Evolutionary conservation across 92 coral and sea anemone species (phyloP), one percentile per base, ranked within the genome.

Genomic region (Porites lobata): DNA sequence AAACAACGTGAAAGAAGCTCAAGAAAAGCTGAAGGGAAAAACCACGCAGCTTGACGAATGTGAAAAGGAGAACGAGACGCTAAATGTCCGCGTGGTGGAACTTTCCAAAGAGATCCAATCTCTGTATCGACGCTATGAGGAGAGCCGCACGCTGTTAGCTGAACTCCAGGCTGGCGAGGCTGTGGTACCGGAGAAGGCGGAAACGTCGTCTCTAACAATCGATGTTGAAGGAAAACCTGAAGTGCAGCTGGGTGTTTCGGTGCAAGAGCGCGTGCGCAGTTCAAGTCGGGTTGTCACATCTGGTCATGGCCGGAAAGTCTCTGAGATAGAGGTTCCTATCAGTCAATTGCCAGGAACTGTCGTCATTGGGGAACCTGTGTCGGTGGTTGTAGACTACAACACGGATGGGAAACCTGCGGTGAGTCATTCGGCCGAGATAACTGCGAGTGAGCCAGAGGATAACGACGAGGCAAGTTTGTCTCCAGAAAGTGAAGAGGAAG

Each of bases 321-420:
- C 93, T 13, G 82, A 81, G 76, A 50, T 86, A 22, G 93, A 93
- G 38, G 75, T 93, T 80, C 76, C 93, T 56, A 81, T 93, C 63
- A 91, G 91, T 14, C 81, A 87, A 22, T 65, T 90, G n/a, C 96
- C 96, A 29, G 93, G 93, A 3, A 90, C 93, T 22, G 96, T 93
- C 3, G 56, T 90, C 21, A 89, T 90, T 26, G 96, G 96, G 13
- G 89, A 84, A 9, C 93, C 96, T 20, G 79, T 90, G 7, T 81
- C 89, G 22, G 85, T 93, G n/a, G 82, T 85, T 43, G 96, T 90
- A 15, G 96, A 93, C 72, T 79, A 73, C 78, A 77, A 15, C 24
- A n/a, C 76, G 43, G 67, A 43, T n/a, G 76, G 83, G 7, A 76
- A 43, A 21, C 76, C 77, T 50, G 54, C 67, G 59, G 89, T 76